Conservation (phyloP, 1,140 invertebrate species). For the Drosophila tristis region DNA sequence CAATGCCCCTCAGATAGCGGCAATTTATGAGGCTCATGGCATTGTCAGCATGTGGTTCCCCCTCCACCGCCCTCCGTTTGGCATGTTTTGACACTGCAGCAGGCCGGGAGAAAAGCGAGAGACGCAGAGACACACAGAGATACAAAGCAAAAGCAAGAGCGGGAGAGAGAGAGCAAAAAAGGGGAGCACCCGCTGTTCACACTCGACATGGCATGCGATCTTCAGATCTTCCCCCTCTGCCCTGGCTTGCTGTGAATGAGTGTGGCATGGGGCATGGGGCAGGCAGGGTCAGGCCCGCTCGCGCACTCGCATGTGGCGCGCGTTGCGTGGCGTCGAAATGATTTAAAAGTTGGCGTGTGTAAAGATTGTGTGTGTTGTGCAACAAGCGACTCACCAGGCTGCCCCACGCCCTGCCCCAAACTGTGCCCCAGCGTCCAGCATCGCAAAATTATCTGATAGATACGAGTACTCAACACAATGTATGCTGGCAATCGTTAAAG, state of each 20-base stretch:
- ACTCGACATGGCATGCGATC: constrained; percentile 66
- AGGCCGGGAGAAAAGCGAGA: neutral
- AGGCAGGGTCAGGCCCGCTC: constrained; percentile 1
- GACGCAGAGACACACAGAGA: neutral
- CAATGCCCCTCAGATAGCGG: constrained; percentile 58
- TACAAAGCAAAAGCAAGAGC: constrained; percentile 6
- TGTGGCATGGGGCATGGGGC: neutral
- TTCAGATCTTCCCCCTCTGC: constrained; percentile 41
- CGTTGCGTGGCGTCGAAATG: constrained; percentile 62
- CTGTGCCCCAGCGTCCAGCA: constrained; percentile 5
- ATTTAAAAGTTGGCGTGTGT: constrained; percentile 65
- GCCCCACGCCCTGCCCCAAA: neutral
- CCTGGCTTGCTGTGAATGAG: constrained; percentile 19
- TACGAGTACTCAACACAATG: too few species aligned
- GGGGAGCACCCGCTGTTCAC: constrained; percentile 62
- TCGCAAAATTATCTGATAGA: too few species aligned
- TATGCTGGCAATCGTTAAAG: too few species aligned
- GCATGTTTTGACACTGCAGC: constrained; percentile 69
- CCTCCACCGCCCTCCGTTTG: constrained; percentile 4
- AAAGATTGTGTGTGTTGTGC: constrained; percentile 9
- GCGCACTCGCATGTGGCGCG: constrained; percentile 34
- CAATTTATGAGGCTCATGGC: constrained; percentile 67
- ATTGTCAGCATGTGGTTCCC: constrained; percentile 66
- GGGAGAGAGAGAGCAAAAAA: neutral
- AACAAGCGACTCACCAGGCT: neutral